Evolutionary conservation across 2,113 vertebrate species (phyloP).

Genomic region (Chionis minor): DNA sequence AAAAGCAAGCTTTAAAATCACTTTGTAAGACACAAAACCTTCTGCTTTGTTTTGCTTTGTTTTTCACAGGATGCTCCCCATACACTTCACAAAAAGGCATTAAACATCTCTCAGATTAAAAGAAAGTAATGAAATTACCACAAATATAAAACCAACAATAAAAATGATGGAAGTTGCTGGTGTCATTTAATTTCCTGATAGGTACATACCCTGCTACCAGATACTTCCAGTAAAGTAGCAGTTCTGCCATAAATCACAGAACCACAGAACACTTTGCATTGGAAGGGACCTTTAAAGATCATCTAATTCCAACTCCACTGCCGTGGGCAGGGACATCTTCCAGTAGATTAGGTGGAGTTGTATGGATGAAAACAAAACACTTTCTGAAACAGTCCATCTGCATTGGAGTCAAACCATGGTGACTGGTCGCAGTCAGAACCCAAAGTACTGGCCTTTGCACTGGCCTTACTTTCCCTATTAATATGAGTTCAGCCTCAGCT

Average conservation of each 20-base stretch:
- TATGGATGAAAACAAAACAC: not conserved
- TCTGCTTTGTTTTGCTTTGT: not conserved
- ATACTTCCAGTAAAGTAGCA: not conserved
- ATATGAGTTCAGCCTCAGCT: not conserved
- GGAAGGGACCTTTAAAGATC: not conserved
- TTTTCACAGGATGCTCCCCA: not conserved
- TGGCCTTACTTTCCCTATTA: not conserved
- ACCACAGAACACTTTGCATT: not conserved
- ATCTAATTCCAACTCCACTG: not conserved
- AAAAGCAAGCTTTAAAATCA: not conserved
- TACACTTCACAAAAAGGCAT: not conserved
- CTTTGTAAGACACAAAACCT: not conserved
- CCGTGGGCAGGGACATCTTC: not conserved
- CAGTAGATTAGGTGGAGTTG: not conserved
- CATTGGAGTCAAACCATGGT: not conserved
- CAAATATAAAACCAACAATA: not conserved
- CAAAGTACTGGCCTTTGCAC: not conserved
- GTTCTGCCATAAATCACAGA: not conserved
- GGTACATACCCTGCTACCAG: not conserved
- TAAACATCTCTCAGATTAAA: not conserved
- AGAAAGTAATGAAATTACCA: not conserved
- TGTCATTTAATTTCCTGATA: not conserved
- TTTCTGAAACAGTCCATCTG: not conserved
- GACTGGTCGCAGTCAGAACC: not conserved
- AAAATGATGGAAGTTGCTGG: not conserved